These are phyloP conservation scores for Trematocara variabile DNA, from an alignment of 2,113 vertebrate species.

Conservation along the genomic window DNA sequence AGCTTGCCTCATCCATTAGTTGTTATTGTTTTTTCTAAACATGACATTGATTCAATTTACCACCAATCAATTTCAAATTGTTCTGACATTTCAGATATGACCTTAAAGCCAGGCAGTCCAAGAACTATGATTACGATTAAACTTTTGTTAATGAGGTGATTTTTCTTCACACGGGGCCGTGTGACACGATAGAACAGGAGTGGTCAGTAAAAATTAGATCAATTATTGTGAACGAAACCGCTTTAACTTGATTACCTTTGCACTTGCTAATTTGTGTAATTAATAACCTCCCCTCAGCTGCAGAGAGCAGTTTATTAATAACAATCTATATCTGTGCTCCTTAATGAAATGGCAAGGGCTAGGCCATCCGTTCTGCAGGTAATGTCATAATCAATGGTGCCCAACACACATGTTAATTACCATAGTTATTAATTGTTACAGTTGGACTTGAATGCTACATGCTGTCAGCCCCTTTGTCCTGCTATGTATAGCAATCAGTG, in stretches of 20 bases:
- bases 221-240: slow-evolving; percentile 96
- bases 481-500: slow-evolving; percentile 86
- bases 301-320: slow-evolving; percentile 94
- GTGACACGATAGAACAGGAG: slow-evolving; percentile 78
- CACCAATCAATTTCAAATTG: slow-evolving; percentile 98
- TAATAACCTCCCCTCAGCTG: slow-evolving; percentile 84
- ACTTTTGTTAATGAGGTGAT: slow-evolving; percentile 99
- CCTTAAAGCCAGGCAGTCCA: slow-evolving; percentile 96
- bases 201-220: slow-evolving; percentile 96
- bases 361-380: slow-evolving; percentile 86
- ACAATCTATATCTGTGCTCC: slow-evolving; percentile 83
- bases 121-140: slow-evolving; percentile 99
- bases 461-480: slow-evolving; percentile 86
- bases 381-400: slow-evolving; percentile 89
- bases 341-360: slow-evolving; percentile 79
- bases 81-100: slow-evolving; percentile 99
- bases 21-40: slow-evolving; percentile 99
- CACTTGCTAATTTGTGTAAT: slow-evolving; percentile 95
- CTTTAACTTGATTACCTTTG: slow-evolving; percentile 91
- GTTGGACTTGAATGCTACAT: slow-evolving; percentile 88
- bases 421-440: slow-evolving; percentile 96
- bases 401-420: slow-evolving; percentile 91
- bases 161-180: slow-evolving; percentile 86
- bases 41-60: slow-evolving; percentile 99
- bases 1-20: slow-evolving; percentile 93